These are phyloP conservation scores for Hyles lineata DNA, from an alignment of 2,888 invertebrate species.

Conservation along the genomic window DNA sequence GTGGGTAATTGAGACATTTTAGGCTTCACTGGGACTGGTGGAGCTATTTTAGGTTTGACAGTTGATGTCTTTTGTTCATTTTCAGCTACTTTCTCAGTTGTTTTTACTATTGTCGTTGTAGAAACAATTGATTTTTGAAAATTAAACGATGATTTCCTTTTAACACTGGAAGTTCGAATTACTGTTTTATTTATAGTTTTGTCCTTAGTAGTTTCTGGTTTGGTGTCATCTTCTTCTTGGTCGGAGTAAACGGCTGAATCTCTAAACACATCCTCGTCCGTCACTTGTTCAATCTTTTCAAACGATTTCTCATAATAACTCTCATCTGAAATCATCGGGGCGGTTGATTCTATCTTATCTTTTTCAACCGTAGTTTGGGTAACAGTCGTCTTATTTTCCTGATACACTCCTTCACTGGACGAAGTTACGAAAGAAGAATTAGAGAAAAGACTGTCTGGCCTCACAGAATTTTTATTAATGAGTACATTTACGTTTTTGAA, in stretches of 20 bases:
- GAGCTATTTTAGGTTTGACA: conserved; percentile 83
- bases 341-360: conserved; percentile 44
- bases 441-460: conserved; percentile 84
- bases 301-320: conserved; percentile 91
- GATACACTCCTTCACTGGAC: conserved; percentile 81
- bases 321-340: conserved; percentile 80
- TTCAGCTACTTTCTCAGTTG: conserved; percentile 48
- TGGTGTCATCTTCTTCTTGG: conserved; percentile 84
- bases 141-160: conserved; percentile 65
- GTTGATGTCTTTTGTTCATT: conserved; percentile 52
- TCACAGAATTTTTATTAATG: conserved; percentile 85
- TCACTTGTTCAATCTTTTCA: conserved; percentile 89
- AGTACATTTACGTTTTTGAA: conserved; percentile 84
- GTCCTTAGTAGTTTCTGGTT: conserved; percentile 48
- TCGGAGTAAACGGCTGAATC: conserved; percentile 95
- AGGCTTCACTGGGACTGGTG: conserved; percentile 88
- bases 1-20: conserved; percentile 66
- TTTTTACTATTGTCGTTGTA: conserved; percentile 54
- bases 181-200: conserved; percentile 57
- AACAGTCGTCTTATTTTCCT: conserved; percentile 59
- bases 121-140: conserved; percentile 50
- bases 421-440: conserved; percentile 84
- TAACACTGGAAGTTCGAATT: conserved; percentile 64
- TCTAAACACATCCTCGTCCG: conserved; percentile 88
- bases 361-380: conserved; percentile 41